These are phyloP conservation scores for Muscicapa comitata DNA, from an alignment of 2,797 vertebrate species.

Conservation along the genomic window DNA sequence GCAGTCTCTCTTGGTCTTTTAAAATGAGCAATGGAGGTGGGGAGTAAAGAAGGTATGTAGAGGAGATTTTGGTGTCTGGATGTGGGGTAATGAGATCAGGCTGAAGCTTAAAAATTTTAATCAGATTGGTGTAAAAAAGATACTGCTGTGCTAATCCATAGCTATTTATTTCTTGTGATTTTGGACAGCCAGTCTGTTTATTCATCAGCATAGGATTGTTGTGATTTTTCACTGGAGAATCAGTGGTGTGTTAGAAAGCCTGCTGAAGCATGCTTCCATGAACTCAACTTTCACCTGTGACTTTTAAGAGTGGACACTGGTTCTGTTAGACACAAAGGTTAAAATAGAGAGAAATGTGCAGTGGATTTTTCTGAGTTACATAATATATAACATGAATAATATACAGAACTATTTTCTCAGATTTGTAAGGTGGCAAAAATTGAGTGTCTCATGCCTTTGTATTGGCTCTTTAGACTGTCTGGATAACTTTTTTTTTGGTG, in stretches of 20 bases:
- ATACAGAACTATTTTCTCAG: neutral
- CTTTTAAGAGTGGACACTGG: neutral
- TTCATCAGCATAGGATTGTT: neutral
- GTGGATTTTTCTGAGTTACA: neutral
- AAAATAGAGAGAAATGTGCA: neutral
- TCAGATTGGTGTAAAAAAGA: neutral
- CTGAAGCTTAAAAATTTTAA: neutral
- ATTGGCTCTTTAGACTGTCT: neutral
- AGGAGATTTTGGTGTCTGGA: neutral
- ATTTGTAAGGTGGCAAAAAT: neutral
- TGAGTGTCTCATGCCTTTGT: fast-evolving
- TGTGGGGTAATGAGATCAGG: neutral
- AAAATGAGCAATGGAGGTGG: neutral
- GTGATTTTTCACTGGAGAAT: neutral
- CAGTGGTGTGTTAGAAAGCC: neutral
- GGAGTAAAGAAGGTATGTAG: neutral
- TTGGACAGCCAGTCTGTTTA: neutral
- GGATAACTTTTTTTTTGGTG: neutral
- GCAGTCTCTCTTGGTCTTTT: neutral
- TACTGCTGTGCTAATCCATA: neutral
- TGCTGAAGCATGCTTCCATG: neutral
- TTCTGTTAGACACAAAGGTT: neutral
- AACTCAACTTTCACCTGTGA: neutral
- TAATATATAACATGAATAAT: neutral
- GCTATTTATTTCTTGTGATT: neutral